These are phyloP conservation scores for Anguilla rostrata DNA, from an alignment of 2,113 vertebrate species.

Conservation along the genomic window DNA sequence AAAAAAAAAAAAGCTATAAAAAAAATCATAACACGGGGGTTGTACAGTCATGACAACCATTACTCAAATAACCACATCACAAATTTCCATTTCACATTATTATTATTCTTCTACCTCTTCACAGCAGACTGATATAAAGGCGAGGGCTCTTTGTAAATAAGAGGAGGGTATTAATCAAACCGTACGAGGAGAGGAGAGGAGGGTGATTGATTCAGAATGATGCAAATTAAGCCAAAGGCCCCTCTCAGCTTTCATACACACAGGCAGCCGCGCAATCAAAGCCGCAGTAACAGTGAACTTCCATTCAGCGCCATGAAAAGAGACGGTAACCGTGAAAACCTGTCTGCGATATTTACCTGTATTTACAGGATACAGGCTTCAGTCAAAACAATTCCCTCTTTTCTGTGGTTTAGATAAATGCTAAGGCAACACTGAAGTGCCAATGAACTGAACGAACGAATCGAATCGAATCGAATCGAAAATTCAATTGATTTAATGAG, in stretches of 20 bases:
- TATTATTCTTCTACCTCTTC: background rate
- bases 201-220: background rate
- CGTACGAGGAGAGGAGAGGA: background rate
- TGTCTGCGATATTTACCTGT: background rate
- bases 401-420: background rate
- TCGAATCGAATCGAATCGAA: no score
- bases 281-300: background rate
- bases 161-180: background rate
- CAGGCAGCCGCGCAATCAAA: background rate
- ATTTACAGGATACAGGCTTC: background rate
- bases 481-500: no score
- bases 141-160: background rate
- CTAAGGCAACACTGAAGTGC: background rate
- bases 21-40: no score
- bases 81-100: background rate
- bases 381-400: background rate
- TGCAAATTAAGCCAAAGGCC: background rate
- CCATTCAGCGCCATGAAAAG: background rate
- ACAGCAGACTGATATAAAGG: background rate
- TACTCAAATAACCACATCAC: background rate
- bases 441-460: no score
- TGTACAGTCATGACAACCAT: background rate
- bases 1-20: no score
- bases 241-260: background rate
- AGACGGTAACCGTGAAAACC: background rate